Evolutionary conservation across 2,797 vertebrate species (phyloP).

Genomic region (Spinus olivaceus): DNA sequence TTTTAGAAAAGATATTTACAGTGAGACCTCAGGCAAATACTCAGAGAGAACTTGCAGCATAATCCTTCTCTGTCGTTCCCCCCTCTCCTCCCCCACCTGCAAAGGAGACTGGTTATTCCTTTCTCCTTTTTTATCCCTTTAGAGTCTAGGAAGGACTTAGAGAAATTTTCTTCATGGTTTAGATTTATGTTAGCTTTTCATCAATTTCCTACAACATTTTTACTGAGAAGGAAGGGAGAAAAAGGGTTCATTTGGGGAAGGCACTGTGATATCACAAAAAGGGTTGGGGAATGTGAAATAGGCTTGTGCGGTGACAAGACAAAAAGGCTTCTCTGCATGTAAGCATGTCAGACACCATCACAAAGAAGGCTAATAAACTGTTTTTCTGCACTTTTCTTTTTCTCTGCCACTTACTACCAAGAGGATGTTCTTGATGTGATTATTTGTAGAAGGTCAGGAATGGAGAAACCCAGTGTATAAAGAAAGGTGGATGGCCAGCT

Average conservation of each 20-base stretch:
- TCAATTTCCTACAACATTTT: fast-evolving
- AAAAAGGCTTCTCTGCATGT: neutral
- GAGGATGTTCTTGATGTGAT: neutral
- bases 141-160: neutral
- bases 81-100: neutral
- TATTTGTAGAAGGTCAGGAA: neutral
- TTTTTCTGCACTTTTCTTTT: neutral
- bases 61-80: neutral
- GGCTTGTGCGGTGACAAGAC: neutral
- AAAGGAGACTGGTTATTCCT: neutral
- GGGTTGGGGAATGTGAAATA: neutral
- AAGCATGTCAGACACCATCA: neutral
- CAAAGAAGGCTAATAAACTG: neutral
- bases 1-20: constrained; percentile 46
- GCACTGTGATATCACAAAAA: neutral
- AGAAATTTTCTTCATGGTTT: neutral
- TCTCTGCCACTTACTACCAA: neutral
- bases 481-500: neutral
- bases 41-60: neutral
- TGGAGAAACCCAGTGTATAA: neutral
- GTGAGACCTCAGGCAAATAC: neutral
- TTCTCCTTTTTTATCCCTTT: neutral
- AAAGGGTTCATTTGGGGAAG: neutral
- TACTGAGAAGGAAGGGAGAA: neutral
- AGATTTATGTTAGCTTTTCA: neutral